These are phyloP conservation scores for Actias luna DNA, from an alignment of 2,888 invertebrate genomes.

Conservation along the genomic window DNA sequence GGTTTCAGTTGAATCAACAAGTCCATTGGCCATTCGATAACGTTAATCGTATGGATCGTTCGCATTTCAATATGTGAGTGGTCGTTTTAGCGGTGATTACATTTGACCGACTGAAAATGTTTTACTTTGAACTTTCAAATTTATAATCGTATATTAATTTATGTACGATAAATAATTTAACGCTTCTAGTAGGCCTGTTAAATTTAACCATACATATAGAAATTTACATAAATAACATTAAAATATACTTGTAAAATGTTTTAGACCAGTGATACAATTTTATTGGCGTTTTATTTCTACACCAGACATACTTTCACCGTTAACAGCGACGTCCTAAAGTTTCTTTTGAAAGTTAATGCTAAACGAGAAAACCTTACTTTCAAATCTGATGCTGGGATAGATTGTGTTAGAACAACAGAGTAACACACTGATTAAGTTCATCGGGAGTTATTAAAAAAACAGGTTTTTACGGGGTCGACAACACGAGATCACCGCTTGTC, in stretches of 20 bases:
- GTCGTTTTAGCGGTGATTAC: not conserved
- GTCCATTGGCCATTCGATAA: not conserved
- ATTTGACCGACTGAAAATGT: not conserved
- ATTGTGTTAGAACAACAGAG: not conserved
- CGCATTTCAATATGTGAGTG: not conserved
- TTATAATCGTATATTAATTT: not conserved
- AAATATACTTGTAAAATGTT: not conserved
- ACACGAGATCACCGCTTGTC: no score
- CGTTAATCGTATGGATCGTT: not conserved
- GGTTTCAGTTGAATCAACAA: not conserved
- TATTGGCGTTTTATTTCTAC: not conserved
- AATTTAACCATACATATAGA: not conserved
- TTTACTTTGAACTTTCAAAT: not conserved
- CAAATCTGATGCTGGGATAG: not conserved
- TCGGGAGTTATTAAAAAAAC: no score
- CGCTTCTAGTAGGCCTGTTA: not conserved
- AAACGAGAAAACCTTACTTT: not conserved
- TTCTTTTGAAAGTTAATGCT: not conserved
- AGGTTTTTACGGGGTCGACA: no score
- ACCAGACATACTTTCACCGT: not conserved
- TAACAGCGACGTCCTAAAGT: not conserved
- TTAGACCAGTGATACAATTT: not conserved
- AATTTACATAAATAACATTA: constrained; percentile 1
- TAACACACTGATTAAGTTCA: no score
- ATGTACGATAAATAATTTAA: not conserved